Percentiles rank a stretch among this genome's conserved stretches.
Evolutionary conservation across 2,888 invertebrate species (phyloP).

Genomic region (Octonoba sinensis): DNA sequence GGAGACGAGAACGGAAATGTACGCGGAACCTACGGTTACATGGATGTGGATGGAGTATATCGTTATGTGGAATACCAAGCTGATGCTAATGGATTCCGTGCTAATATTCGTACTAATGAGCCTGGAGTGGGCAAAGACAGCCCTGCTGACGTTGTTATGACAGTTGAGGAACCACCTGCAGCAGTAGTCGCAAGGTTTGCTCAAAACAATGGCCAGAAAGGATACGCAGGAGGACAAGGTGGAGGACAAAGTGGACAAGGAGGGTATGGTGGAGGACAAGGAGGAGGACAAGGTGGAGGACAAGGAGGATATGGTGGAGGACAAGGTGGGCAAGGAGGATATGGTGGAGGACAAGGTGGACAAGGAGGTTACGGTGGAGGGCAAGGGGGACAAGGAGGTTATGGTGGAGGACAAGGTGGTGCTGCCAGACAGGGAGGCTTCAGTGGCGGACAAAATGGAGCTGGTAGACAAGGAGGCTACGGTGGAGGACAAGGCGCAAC

Average conservation of each 20-base stretch:
- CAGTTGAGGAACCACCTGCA: slow-evolving; percentile 58
- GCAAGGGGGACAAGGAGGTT: background rate
- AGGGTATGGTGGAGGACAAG: slow-evolving; percentile 13
- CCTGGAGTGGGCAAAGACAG: slow-evolving; percentile 61
- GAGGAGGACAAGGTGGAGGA: slow-evolving; percentile 8
- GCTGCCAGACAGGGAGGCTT: background rate
- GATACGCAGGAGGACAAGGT: slow-evolving; percentile 44
- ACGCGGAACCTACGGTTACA: slow-evolving; percentile 66
- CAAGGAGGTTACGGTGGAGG: slow-evolving; percentile 12
- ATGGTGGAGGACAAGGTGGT: background rate
- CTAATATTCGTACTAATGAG: slow-evolving; percentile 64
- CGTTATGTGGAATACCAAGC: slow-evolving; percentile 66
- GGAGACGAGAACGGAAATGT: slow-evolving; percentile 65
- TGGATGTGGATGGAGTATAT: slow-evolving; percentile 66
- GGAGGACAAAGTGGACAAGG: slow-evolving; percentile 28
- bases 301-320: slow-evolving; percentile 2
- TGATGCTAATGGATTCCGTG: slow-evolving; percentile 66
- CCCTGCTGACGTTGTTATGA: slow-evolving; percentile 60
- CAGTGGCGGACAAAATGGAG: background rate
- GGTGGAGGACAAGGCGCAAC: slow-evolving; percentile 3
- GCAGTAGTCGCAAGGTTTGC: slow-evolving; percentile 53
- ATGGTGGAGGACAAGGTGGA: slow-evolving; percentile 23
- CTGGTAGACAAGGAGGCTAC: background rate
- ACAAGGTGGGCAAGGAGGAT: slow-evolving; percentile 8
- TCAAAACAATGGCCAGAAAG: slow-evolving; percentile 41